phyloP scores from a whole-genome alignment of 2,797 vertebrate species.

The Myripristis murdjan region DNA sequence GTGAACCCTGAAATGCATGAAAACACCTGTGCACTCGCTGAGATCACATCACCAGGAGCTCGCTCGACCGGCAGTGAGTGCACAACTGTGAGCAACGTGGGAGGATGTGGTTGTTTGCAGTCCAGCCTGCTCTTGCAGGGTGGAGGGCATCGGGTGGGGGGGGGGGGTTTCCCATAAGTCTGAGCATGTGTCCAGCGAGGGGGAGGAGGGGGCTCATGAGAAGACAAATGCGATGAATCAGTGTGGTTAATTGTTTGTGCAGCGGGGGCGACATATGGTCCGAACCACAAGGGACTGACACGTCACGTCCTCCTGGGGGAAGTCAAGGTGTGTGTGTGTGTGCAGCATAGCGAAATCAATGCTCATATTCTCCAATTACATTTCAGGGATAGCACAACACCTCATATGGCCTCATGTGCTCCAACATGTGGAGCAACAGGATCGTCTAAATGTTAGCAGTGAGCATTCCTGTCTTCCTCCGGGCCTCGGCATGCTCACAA shows the following conservation, averaged over 20 bases:
- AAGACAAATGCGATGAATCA: slow-evolving; percentile 67
- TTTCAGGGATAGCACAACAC: not conserved
- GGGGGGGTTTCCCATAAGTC: slow-evolving; percentile 64
- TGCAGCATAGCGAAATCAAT: slow-evolving; percentile 22
- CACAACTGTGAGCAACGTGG: slow-evolving; percentile 45
- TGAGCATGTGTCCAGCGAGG: slow-evolving; percentile 44
- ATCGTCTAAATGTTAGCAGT: too few species aligned
- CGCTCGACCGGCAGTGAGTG: slow-evolving; percentile 6
- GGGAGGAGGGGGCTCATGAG: slow-evolving; percentile 46
- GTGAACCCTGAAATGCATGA: not conserved
- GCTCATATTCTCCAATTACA: not conserved
- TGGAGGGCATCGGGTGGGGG: too few species aligned
- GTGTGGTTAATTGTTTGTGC: slow-evolving; percentile 30
- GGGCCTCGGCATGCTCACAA: too few species aligned
- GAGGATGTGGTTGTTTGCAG: slow-evolving; percentile 62
- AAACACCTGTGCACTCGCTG: slow-evolving; percentile 48
- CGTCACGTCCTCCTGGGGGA: slow-evolving; percentile 4
- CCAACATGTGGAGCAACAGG: too few species aligned
- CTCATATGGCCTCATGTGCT: too few species aligned
- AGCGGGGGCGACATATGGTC: slow-evolving; percentile 28
- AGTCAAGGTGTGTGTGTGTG: slow-evolving; percentile 1
- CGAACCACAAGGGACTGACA: slow-evolving; percentile 9
- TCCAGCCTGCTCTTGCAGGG: slow-evolving; percentile 1
- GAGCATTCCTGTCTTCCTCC: too few species aligned
- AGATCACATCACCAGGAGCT: slow-evolving; percentile 34